phyloP scores from a whole-genome alignment of 2,888 invertebrate species.

The Dasysyrphus albostriatus region DNA sequence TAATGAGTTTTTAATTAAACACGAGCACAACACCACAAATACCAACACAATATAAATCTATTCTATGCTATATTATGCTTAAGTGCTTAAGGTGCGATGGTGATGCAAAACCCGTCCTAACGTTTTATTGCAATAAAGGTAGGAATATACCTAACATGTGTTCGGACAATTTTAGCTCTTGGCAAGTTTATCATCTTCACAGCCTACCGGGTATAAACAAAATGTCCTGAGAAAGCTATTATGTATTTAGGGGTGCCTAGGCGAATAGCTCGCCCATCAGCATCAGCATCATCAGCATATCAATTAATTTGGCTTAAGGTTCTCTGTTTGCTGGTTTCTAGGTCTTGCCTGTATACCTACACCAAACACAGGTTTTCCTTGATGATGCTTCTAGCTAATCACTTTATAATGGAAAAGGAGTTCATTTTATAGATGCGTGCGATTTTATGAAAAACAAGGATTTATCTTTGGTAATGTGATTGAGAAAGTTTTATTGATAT shows the following conservation, averaged over 20 bases:
- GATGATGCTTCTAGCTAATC: conserved; percentile 47
- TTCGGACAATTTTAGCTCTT: conserved; percentile 38
- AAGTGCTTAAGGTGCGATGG: conserved; percentile 16
- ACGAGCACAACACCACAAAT: conserved; percentile 53
- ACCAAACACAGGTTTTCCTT: not conserved
- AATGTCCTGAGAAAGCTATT: conserved; percentile 61
- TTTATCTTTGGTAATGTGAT: not conserved
- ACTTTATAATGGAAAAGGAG: conserved; percentile 57
- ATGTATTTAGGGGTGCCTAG: conserved; percentile 62
- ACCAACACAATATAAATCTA: conserved; percentile 29
- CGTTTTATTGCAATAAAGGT: conserved; percentile 36
- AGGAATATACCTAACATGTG: conserved; percentile 26
- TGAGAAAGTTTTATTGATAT: not conserved
- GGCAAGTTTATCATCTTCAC: conserved; percentile 65
- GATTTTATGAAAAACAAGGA: not conserved
- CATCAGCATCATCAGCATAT: conserved; percentile 45
- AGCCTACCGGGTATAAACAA: conserved; percentile 52
- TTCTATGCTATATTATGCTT: not conserved
- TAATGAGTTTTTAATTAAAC: conserved; percentile 76
- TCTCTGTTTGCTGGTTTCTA: not conserved
- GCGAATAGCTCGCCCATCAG: conserved; percentile 46
- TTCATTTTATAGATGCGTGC: not conserved
- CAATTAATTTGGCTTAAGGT: conserved; percentile 60
- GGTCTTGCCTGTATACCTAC: not conserved
- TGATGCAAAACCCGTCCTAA: conserved; percentile 55